Base-by-base conservation (phyloP, 2,888 invertebrate genomes). In the Crocallis elinguaria region DNA sequence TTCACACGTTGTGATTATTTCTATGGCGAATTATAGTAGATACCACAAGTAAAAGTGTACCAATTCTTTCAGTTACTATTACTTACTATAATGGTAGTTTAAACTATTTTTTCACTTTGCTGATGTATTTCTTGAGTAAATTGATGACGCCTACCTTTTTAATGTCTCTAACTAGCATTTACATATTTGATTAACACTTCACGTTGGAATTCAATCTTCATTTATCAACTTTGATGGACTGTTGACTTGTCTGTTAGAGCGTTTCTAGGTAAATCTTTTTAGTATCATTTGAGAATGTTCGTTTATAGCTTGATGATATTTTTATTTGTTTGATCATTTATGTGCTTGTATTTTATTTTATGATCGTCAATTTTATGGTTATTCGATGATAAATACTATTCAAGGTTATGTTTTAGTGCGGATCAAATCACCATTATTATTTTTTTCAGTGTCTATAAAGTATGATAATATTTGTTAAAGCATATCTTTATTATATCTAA, bases 151-250 rank as follows among this genome's bases (percentile, higher is more conserved):
- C 27, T 25, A 38, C 27, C 4, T 38, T 38, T 11, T 35, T 12
- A 38, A 41, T 12, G 32, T 7, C 8, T 66, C 64, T 67, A 69
- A 67, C 57, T 37, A 48, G 33, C 57, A 57, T 65, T 71, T 70
- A 71, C 56, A 60, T 41, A 49, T 46, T 39, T 56, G 54, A 70
- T 75, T 73, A 71, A 55, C 69, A 57, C 62, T 45, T 49, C 38
- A 55, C 61, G 46, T 66, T 62, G 67, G 67, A 69, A 67, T 65
- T 45, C 46, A 58, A 59, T 45, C 36, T 64, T 62, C 64, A 60
- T 21, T 75, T 75, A 73, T 60, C 71, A 57, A 39, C 56, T 73
- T 68, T 70, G 71, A 75, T 72, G 67, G 67, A 51, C 59, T 75
- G 66, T 76, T 72, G 68, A 17, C 63, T 60, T 27, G 46, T 63